A percentile compares a stretch with the other conserved stretches of the same genome.
These are phyloP conservation scores for Cyaniris semiargus DNA, from an alignment of 2,888 invertebrate species.

Conservation along the genomic window DNA sequence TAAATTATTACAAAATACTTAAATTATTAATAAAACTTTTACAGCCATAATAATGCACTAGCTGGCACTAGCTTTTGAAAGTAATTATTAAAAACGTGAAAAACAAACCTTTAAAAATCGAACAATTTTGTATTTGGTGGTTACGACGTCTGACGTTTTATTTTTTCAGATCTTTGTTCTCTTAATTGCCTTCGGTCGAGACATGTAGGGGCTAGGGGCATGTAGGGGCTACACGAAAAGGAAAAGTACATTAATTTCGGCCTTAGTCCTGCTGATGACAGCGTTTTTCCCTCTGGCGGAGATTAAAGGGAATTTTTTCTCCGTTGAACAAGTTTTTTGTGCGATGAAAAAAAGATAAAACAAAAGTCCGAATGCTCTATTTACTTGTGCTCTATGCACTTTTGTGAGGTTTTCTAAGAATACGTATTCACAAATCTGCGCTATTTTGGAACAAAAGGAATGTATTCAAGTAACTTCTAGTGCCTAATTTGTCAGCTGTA, in stretches of 20 bases:
- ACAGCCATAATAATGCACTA: no score
- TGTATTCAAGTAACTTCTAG: not conserved
- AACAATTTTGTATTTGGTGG: not conserved
- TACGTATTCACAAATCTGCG: not conserved
- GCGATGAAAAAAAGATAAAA: not conserved
- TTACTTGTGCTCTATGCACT: not conserved
- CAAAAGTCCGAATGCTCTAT: not conserved
- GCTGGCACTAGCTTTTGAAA: no score
- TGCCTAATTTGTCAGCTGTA: not conserved
- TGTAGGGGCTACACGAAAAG: slow-evolving; percentile 12
- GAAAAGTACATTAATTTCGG: slow-evolving; percentile 25
- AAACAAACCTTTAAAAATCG: not conserved
- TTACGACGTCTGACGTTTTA: not conserved
- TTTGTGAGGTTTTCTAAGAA: not conserved
- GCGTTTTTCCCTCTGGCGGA: slow-evolving; percentile 23
- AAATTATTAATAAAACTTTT: no score
- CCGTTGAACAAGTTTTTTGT: not conserved
- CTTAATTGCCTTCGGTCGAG: not conserved
- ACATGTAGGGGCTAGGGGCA: slow-evolving; percentile 4
- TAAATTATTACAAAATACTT: no score
- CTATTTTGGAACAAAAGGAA: slow-evolving; percentile 5
- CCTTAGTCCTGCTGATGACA: slow-evolving; percentile 3
- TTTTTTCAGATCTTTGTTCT: slow-evolving; percentile 5
- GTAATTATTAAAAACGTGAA: not conserved
- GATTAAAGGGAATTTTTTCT: slow-evolving; percentile 12